Evolutionary conservation across 1,140 invertebrate species (phyloP), one percentile per base, ranked within the genome.

Genomic region (Drosophila kohkoa): DNA sequence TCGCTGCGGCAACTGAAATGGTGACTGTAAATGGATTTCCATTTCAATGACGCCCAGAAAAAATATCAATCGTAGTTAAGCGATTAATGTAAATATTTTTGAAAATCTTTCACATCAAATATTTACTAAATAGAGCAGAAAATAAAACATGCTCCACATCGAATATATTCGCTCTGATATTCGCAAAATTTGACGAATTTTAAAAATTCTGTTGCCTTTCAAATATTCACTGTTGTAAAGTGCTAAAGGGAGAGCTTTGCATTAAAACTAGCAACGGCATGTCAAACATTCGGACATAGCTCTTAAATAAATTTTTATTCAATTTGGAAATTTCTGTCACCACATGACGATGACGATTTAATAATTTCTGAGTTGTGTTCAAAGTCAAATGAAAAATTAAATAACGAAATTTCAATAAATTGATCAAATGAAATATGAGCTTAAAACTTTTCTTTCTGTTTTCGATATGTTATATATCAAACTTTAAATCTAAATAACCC

Each of bases 1-100:
- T 20, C 35, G 10, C 15, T 38, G 54, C 48, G 49, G 45, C 41
- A 54, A 13, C 41, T 3, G 3, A 38, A 10, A 38, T 13, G n/a
- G 3, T 6, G n/a, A 41, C 63, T 63, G 65, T 67, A 87, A 87
- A 79, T 79, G 79, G 62, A 82, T 82, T 79, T 82, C 32, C 69
- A 86, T 58, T 58, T 20, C 63, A 79, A 70, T 81, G 62, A 16
- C 25, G 10, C n/a, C 49, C 58, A 46, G 67, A 46, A 62, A 46
- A 73, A 48, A 62, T 35, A 49, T 20, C 8, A 46, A 45, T 28
- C n/a, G 35, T 45, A 68, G 57, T 55, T 68, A 62, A 58, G 66
- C 62, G 66, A 63, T 58, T 75, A 75, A 70, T 63, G 66, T 63
- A 69, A 70, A 75, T 64, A 63, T 75, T 58, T 64, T 57, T 49